A percentile compares a stretch with the other conserved stretches of the same genome.
Conservation (phyloP, 2,113 vertebrate genomes). For the Upupa epops region DNA sequence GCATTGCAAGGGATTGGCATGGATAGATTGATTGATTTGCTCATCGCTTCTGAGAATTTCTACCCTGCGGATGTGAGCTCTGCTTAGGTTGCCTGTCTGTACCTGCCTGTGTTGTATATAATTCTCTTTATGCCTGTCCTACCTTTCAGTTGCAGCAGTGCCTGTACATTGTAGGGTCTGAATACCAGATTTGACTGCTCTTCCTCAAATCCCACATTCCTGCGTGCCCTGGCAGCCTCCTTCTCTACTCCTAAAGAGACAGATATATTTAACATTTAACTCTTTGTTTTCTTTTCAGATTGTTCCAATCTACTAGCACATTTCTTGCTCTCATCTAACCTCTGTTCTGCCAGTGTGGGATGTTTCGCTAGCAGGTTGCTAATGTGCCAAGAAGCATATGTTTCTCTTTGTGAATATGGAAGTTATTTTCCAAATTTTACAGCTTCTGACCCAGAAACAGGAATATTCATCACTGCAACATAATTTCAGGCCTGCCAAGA, state of each 20-base stretch:
- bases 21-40: not conserved
- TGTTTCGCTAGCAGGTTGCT: slow-evolving; percentile 42
- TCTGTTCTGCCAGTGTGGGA: slow-evolving; percentile 41
- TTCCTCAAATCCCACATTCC: not conserved
- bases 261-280: slow-evolving; percentile 32
- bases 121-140: not conserved
- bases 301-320: slow-evolving; percentile 18
- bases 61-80: not conserved
- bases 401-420: slow-evolving; percentile 30
- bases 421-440: slow-evolving; percentile 50
- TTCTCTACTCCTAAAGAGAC: not conserved
- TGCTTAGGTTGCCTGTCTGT: not conserved
- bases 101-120: not conserved
- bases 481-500: slow-evolving; percentile 63
- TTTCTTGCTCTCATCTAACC: slow-evolving; percentile 29
- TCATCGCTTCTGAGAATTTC: not conserved
- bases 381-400: slow-evolving; percentile 40
- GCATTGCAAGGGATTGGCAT: not conserved
- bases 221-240: not conserved
- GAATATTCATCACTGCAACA: slow-evolving; percentile 55
- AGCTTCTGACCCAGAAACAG: slow-evolving; percentile 59
- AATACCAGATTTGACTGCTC: not conserved
- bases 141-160: not conserved
- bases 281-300: not conserved
- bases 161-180: not conserved